These are phyloP conservation scores for Parazoanthus darwini DNA, from an alignment of 92 coral and sea anemone genomes.

Conservation along the genomic window DNA sequence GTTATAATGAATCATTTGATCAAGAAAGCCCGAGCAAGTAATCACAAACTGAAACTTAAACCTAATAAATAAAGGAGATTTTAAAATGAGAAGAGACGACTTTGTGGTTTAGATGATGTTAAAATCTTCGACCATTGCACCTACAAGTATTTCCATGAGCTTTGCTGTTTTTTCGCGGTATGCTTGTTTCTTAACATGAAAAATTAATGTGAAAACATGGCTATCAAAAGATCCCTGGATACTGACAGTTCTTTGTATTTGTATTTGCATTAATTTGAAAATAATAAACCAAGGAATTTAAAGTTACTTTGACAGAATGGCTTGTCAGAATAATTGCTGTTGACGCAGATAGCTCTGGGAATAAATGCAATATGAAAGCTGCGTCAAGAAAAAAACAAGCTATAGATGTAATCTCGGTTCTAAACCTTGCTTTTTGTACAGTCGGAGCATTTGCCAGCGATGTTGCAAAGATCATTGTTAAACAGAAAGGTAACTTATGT, in stretches of 20 bases:
- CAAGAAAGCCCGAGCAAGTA: no score
- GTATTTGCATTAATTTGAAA: not conserved
- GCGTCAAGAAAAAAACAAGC: not conserved
- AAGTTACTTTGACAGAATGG: not conserved
- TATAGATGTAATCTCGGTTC: conserved; percentile 1
- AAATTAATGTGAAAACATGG: not conserved
- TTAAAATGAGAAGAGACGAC: no score
- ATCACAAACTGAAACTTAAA: no score
- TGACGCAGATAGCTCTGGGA: not conserved
- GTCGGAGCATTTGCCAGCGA: conserved; percentile 35
- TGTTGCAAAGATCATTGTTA: conserved; percentile 29
- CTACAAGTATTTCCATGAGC: not conserved
- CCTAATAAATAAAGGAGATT: no score
- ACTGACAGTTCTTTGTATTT: not conserved
- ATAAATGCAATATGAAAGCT: not conserved
- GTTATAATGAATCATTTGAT: no score
- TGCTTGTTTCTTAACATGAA: not conserved
- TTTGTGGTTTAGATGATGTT: not conserved
- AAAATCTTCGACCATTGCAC: not conserved
- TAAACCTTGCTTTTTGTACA: conserved; percentile 33
- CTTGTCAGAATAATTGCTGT: not conserved
- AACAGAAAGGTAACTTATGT: conserved; percentile 26
- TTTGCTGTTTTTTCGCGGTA: not conserved
- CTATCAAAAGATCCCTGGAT: not conserved
- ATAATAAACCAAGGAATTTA: not conserved